Conservation (phyloP, 1,140 invertebrate species). For the Penaeus vannamei region DNA sequence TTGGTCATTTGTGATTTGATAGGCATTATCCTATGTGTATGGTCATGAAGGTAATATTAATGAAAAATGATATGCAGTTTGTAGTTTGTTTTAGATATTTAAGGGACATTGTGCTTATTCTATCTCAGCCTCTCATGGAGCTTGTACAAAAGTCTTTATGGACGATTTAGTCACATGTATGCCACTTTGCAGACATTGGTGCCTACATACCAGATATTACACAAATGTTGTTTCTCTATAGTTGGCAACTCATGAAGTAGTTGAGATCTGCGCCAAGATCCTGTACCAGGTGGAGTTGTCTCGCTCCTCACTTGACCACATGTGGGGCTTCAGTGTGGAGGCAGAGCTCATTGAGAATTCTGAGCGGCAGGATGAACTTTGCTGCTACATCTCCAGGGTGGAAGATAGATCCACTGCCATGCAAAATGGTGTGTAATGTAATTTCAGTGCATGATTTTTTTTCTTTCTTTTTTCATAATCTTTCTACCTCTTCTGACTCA, state of each 20-base stretch:
- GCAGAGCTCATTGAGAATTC: slow-evolving; percentile 96
- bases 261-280: slow-evolving; percentile 97
- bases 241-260: slow-evolving; percentile 94
- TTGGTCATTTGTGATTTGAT: background rate
- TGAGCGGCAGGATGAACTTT: slow-evolving; percentile 95
- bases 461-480: slow-evolving; percentile 1
- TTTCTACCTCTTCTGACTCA: background rate
- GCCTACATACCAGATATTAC: background rate
- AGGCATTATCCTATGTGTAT: background rate
- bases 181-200: slow-evolving; percentile 8
- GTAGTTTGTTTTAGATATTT: background rate
- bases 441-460: background rate
- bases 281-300: slow-evolving; percentile 96
- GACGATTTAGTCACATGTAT: too few relatives aligned
- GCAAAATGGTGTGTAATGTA: slow-evolving; percentile 85
- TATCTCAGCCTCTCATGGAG: background rate
- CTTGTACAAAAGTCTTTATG: too few relatives aligned
- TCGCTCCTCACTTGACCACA: slow-evolving; percentile 88
- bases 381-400: slow-evolving; percentile 95
- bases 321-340: slow-evolving; percentile 98
- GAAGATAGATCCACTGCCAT: slow-evolving; percentile 95
- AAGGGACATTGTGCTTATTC: background rate
- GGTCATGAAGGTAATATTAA: background rate
- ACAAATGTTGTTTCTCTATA: slow-evolving; percentile 72
- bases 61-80: background rate